phyloP scores from a whole-genome alignment of 2,797 vertebrate genomes.

The Neosilurus hyrtlii region DNA sequence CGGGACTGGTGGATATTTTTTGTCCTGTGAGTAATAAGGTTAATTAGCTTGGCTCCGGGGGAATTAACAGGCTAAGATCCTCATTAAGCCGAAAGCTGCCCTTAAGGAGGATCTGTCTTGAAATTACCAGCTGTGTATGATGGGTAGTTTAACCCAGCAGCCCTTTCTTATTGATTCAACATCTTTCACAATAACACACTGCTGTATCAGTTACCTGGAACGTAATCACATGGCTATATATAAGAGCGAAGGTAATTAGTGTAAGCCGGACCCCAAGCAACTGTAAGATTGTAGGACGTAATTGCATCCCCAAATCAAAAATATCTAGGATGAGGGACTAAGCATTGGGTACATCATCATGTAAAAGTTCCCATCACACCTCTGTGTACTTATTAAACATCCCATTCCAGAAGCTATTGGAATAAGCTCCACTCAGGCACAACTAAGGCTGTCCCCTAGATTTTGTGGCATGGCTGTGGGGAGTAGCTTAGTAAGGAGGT shows the following conservation, averaged over 20 bases:
- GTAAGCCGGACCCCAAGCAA: slow-evolving; percentile 21
- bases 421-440: background rate
- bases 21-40: slow-evolving; percentile 72
- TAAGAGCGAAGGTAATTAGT: slow-evolving; percentile 9
- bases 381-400: background rate
- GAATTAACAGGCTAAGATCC: slow-evolving; percentile 68
- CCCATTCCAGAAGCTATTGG: background rate
- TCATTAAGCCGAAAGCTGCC: slow-evolving; percentile 61
- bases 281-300: slow-evolving; percentile 4
- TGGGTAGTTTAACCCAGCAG: slow-evolving; percentile 36
- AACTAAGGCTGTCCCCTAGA: background rate
- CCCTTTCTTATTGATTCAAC: slow-evolving; percentile 30
- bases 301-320: background rate
- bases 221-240: background rate
- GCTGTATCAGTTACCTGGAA: slow-evolving; percentile 9
- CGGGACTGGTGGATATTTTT: slow-evolving; percentile 65
- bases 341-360: background rate
- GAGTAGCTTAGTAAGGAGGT: background rate
- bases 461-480: background rate
- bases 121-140: slow-evolving; percentile 31
- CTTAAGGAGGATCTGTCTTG: slow-evolving; percentile 35
- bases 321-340: background rate
- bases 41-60: slow-evolving; percentile 76
- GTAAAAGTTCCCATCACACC: no score
- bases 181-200: background rate